Base-by-base conservation (phyloP, 2,888 invertebrate species). In the Malacosoma neustria region DNA sequence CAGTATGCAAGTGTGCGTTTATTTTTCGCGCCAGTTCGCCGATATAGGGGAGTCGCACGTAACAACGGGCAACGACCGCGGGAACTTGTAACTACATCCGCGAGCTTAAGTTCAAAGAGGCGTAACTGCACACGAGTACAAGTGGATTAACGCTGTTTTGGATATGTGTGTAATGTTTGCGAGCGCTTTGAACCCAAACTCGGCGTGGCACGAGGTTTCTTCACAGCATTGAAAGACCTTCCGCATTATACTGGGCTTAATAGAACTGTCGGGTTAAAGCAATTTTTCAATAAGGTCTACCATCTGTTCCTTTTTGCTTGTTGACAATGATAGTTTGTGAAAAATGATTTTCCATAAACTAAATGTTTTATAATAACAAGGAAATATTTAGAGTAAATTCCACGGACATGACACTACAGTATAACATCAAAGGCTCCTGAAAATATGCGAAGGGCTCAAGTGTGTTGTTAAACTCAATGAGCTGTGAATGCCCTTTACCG, bases 41-140 rank as follows among this genome's bases (percentile, higher is more conserved):
- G 72, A 77, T 73, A 72, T 75, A 76, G 73, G 74, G 76, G 73
- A 79, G 71, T 66, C 71, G 70, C 74, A 72, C 74, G 76, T 74
- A 70, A 58, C 61, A 57, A 59, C 80, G 81, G 81, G 64, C 84
- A 82, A 76, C 77, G 84, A 84, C 84, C 84, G 81, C 72, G 72
- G 68, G 84, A 84, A 82, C 84, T 84, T 85, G 82, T 79, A 77
- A 84, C 82, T 81, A 84, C 79, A 80, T 82, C 72, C 65, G 66
- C 58, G 57, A 51, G 52, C 57, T 52, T 58, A 49, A 51, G 48
- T 53, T 43, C 57, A 51, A 43, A 77, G 68, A 54, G 72, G 44
- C 72, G 60, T 67, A 79, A 79, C 65, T 62, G 49, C 60, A 40
- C 49, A 46, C 39, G 32, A 39, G 32, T 38, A 36, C 34, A 32